Evolutionary conservation across 2,113 vertebrate genomes (phyloP).

Genomic region (Colius striatus): DNA sequence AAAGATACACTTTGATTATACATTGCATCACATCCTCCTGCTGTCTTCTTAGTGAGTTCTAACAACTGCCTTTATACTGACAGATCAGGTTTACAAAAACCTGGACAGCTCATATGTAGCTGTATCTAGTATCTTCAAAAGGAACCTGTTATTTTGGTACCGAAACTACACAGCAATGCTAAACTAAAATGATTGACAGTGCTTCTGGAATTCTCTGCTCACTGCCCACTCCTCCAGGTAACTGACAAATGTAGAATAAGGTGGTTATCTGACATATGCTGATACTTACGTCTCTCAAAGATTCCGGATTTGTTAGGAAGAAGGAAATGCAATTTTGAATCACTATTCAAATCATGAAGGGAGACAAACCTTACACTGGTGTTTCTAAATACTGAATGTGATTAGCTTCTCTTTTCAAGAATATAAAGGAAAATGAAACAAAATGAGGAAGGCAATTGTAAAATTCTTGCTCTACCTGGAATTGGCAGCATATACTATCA

Average conservation of each 20-base stretch:
- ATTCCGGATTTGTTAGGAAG: neutral
- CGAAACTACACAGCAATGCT: neutral
- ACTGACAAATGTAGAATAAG: neutral
- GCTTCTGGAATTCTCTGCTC: neutral
- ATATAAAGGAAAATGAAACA: neutral
- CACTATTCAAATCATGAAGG: neutral
- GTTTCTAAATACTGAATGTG: neutral
- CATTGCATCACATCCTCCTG: neutral
- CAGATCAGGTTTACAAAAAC: neutral
- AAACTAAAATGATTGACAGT: neutral
- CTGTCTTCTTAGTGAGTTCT: neutral
- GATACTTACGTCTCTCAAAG: neutral
- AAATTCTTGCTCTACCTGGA: neutral
- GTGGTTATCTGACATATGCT: neutral
- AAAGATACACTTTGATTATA: neutral
- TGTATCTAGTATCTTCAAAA: neutral
- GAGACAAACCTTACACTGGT: neutral
- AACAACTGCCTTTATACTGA: neutral
- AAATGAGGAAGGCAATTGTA: neutral
- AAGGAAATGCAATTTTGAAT: neutral
- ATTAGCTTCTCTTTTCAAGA: neutral
- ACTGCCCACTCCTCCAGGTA: neutral
- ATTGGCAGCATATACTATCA: neutral
- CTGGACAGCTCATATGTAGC: neutral
- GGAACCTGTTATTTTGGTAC: neutral